These are phyloP conservation scores for Rhyacophila evoluta DNA, from an alignment of 2,888 invertebrate species.

Conservation along the genomic window DNA sequence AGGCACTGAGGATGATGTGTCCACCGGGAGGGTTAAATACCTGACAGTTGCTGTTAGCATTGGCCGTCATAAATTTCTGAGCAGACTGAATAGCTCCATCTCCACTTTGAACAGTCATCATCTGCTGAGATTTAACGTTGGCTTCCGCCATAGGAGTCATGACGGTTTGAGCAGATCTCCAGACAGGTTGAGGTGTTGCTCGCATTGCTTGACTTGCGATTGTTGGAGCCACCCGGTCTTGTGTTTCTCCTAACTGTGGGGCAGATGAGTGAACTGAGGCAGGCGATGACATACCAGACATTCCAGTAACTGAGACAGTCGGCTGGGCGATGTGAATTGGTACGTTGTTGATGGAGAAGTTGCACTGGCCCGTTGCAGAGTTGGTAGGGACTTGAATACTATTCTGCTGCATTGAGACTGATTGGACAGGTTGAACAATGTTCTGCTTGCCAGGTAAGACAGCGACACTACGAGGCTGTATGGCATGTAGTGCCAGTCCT, in stretches of 20 bases:
- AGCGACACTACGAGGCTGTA: slow-evolving; percentile 49
- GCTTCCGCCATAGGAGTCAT: slow-evolving; percentile 29
- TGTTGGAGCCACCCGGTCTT: slow-evolving; percentile 42
- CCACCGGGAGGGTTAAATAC: slow-evolving; percentile 53
- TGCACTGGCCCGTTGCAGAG: slow-evolving; percentile 61
- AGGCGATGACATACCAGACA: slow-evolving; percentile 59
- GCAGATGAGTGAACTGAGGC: slow-evolving; percentile 38
- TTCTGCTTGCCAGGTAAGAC: slow-evolving; percentile 60
- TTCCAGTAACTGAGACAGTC: slow-evolving; percentile 65
- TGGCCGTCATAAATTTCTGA: slow-evolving; percentile 54
- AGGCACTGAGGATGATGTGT: slow-evolving; percentile 43
- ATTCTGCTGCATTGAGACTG: slow-evolving; percentile 67
- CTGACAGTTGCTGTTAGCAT: slow-evolving; percentile 37
- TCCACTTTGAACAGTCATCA: slow-evolving; percentile 43
- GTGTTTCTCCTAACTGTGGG: not conserved
- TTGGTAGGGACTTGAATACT: slow-evolving; percentile 59
- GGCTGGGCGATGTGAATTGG: slow-evolving; percentile 66
- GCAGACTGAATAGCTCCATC: too few species aligned
- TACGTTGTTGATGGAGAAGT: slow-evolving; percentile 62
- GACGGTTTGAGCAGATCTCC: slow-evolving; percentile 46
- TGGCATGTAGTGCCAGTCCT: slow-evolving; percentile 43
- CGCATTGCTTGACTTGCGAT: slow-evolving; percentile 32
- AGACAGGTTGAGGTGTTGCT: slow-evolving; percentile 39
- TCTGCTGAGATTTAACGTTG: slow-evolving; percentile 44
- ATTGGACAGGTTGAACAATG: slow-evolving; percentile 64